phyloP scores from a whole-genome alignment of 2,797 vertebrate genomes.

The Ctenochaetus hawaiiensis region DNA sequence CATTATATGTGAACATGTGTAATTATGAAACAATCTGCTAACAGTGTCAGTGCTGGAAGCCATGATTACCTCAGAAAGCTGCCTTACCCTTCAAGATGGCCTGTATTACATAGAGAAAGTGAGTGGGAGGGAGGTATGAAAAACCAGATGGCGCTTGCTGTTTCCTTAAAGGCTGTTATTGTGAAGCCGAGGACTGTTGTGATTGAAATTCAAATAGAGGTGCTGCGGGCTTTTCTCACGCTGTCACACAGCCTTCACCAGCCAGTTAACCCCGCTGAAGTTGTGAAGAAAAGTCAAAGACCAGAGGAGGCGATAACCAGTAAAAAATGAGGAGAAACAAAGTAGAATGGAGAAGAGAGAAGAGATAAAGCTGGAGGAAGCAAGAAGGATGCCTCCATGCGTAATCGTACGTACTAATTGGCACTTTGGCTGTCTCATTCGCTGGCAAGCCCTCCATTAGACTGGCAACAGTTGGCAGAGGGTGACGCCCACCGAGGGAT shows the following conservation, averaged over 20 bases:
- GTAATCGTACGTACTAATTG: slow-evolving; percentile 83
- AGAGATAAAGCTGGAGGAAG: slow-evolving; percentile 51
- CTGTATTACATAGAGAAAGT: slow-evolving; percentile 43
- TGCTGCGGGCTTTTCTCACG: slow-evolving; percentile 63
- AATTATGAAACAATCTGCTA: slow-evolving; percentile 62
- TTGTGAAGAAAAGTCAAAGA: slow-evolving; percentile 21
- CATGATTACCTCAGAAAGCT: slow-evolving; percentile 69
- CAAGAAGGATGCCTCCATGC: slow-evolving; percentile 63
- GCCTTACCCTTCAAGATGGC: slow-evolving; percentile 55
- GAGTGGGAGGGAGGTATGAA: slow-evolving; percentile 69
- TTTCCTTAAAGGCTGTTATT: slow-evolving; percentile 79
- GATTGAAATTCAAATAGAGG: slow-evolving; percentile 70
- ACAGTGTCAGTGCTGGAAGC: slow-evolving; percentile 52
- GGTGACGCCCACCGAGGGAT: slow-evolving; percentile 69
- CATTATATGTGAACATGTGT: slow-evolving; percentile 57
- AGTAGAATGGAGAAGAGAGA: slow-evolving; percentile 13
- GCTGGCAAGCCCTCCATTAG: slow-evolving; percentile 82
- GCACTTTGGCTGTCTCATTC: slow-evolving; percentile 68
- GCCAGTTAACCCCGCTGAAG: slow-evolving; percentile 18
- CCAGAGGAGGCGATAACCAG: neutral
- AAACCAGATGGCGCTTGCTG: slow-evolving; percentile 70
- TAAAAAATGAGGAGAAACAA: neutral
- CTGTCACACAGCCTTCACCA: slow-evolving; percentile 33
- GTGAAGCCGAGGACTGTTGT: slow-evolving; percentile 62
- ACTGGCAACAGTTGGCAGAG: slow-evolving; percentile 76